Conservation (phyloP, 2,888 invertebrate species). For the Exocentrus adspersus region DNA sequence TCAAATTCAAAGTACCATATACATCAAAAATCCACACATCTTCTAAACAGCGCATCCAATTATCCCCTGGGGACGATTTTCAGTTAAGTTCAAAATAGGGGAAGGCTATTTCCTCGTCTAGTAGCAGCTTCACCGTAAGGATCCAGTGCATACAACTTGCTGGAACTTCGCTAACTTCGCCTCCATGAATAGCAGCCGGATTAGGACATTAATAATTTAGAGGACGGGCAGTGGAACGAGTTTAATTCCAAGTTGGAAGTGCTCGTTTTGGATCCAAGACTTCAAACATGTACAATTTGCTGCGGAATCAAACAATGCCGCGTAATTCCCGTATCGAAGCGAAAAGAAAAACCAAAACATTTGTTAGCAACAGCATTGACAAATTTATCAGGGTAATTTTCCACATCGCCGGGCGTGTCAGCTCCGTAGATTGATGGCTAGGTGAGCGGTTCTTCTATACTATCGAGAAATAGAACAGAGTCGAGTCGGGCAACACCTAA, state of each 20-base stretch:
- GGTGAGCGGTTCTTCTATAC: conserved; percentile 24
- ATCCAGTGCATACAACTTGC: conserved; percentile 27
- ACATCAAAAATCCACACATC: too few relatives aligned
- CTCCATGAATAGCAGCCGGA: conserved; percentile 22
- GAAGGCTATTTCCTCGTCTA: conserved; percentile 33
- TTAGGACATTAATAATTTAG: conserved; percentile 29
- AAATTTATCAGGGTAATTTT: conserved; percentile 28
- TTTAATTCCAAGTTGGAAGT: conserved; percentile 15
- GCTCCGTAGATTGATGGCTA: conserved; percentile 22
- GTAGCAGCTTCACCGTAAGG: conserved; percentile 26
- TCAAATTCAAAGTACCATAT: too few relatives aligned
- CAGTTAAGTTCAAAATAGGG: too few relatives aligned
- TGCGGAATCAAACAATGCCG: background rate
- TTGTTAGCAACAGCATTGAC: conserved; percentile 22
- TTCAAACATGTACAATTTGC: background rate
- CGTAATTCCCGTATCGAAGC: background rate
- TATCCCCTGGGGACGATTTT: too few relatives aligned
- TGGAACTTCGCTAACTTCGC: conserved; percentile 21
- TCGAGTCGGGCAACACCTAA: background rate
- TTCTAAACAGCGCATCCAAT: too few relatives aligned
- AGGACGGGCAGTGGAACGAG: background rate
- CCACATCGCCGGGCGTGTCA: conserved; percentile 16
- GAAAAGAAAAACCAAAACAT: conserved; percentile 13
- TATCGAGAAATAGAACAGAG: too few relatives aligned
- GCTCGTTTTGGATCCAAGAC: too few relatives aligned